Percentiles rank a stretch among this genome's conserved stretches.
These are phyloP conservation scores for Ctenopoma multispine DNA, from an alignment of 2,797 vertebrate genomes.

Conservation along the genomic window DNA sequence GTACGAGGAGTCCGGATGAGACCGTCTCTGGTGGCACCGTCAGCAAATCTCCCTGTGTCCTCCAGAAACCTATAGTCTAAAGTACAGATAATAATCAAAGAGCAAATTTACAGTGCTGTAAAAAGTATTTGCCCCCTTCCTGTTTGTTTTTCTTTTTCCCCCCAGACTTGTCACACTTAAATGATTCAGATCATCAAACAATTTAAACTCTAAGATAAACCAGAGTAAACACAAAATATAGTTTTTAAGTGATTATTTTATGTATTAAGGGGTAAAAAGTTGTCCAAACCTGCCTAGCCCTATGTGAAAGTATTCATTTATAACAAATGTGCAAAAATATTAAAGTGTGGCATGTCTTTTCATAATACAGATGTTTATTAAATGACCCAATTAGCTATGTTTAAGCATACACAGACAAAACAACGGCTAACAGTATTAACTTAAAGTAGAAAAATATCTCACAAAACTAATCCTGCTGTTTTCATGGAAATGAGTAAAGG, in stretches of 20 bases:
- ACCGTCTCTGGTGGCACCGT: conserved; percentile 86
- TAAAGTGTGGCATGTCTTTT: not conserved
- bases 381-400: not conserved
- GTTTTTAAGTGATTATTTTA: too few species aligned
- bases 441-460: not conserved
- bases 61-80: conserved; percentile 97
- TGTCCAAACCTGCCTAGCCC: too few species aligned
- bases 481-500: not conserved
- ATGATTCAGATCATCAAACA: too few species aligned
- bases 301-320: too few species aligned
- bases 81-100: conserved; percentile 46
- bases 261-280: too few species aligned
- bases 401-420: not conserved
- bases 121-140: too few species aligned
- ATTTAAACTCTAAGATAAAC: too few species aligned
- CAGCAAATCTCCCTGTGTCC: conserved; percentile 91
- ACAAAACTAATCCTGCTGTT: not conserved
- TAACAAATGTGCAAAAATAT: too few species aligned
- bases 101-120: not conserved
- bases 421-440: not conserved
- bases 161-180: too few species aligned
- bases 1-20: conserved; percentile 61
- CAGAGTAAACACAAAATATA: too few species aligned
- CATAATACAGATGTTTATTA: too few species aligned
- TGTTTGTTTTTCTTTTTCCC: too few species aligned